phyloP scores from a whole-genome alignment of 2,113 vertebrate species.

The Electrona antarctica region DNA sequence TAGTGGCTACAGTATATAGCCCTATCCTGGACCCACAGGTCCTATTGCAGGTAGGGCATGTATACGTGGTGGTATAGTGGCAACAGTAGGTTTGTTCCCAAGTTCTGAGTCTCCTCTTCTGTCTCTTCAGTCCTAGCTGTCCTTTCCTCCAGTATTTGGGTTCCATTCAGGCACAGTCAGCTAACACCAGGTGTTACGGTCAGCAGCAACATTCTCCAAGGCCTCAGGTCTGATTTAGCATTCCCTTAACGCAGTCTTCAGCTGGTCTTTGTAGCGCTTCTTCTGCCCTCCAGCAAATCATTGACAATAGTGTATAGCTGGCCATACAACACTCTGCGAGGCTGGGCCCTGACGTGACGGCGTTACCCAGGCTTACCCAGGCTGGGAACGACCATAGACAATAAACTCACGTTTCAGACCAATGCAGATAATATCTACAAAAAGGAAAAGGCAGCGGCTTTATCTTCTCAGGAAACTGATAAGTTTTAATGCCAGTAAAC shows the following conservation, averaged over 20 bases:
- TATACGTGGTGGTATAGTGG: not conserved
- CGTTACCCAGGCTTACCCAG: no score
- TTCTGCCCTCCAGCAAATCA: not conserved
- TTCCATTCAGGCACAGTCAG: constrained; percentile 8
- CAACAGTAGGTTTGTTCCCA: not conserved
- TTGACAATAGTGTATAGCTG: not conserved
- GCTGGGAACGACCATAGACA: no score
- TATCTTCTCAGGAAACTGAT: no score
- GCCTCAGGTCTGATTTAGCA: not conserved
- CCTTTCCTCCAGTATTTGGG: constrained; percentile 2
- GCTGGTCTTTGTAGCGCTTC: not conserved
- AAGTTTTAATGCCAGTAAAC: no score
- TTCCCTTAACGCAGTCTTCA: not conserved
- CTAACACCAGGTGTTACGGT: constrained; percentile 7
- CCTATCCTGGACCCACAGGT: constrained; percentile 4
- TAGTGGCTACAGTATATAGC: not conserved
- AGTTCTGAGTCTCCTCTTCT: not conserved
- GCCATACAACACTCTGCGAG: no score
- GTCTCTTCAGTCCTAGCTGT: constrained; percentile 10
- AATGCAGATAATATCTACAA: no score
- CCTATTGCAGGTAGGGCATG: constrained; percentile 15
- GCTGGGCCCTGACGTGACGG: no score
- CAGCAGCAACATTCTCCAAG: constrained; percentile 16
- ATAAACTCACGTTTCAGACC: no score
- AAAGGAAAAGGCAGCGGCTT: no score